Evolutionary conservation across 2,888 invertebrate species (phyloP).

Genomic region (Meliscaeva auricollis): DNA sequence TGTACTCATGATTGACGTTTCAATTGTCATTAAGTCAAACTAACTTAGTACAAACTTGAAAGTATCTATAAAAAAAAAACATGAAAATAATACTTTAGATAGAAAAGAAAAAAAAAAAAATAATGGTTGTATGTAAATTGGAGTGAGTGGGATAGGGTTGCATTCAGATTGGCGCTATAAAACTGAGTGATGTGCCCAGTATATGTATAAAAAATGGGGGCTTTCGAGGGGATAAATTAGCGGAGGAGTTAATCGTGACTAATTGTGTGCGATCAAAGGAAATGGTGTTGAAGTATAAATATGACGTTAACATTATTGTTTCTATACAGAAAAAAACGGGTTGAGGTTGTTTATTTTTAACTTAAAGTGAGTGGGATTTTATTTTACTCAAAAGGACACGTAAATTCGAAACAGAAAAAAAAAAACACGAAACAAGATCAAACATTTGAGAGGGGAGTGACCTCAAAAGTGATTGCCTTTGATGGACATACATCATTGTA

Average conservation of each 20-base stretch:
- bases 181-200: conserved; percentile 11
- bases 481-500: neutral
- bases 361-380: conserved; percentile 7
- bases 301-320: conserved; percentile 42
- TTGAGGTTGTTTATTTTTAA: conserved; percentile 38
- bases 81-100: conserved; percentile 15
- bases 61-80: conserved; percentile 4
- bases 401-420: neutral
- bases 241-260: conserved; percentile 60
- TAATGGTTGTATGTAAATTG: conserved; percentile 49
- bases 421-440: neutral
- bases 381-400: neutral
- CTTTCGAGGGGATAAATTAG: neutral
- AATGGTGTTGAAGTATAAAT: conserved; percentile 54
- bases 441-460: conserved; percentile 12
- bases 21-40: conserved; percentile 65
- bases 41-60: conserved; percentile 55
- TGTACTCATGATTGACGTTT: conserved; percentile 66
- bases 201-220: neutral
- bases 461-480: conserved; percentile 6
- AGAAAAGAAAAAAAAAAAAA: neutral
- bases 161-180: conserved; percentile 43
- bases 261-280: conserved; percentile 54
- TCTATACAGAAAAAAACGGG: neutral
- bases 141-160: conserved; percentile 51